Evolutionary conservation across 2,888 invertebrate genomes (phyloP), one percentile per base, ranked within the genome.

Genomic region (Phengaris arion): DNA sequence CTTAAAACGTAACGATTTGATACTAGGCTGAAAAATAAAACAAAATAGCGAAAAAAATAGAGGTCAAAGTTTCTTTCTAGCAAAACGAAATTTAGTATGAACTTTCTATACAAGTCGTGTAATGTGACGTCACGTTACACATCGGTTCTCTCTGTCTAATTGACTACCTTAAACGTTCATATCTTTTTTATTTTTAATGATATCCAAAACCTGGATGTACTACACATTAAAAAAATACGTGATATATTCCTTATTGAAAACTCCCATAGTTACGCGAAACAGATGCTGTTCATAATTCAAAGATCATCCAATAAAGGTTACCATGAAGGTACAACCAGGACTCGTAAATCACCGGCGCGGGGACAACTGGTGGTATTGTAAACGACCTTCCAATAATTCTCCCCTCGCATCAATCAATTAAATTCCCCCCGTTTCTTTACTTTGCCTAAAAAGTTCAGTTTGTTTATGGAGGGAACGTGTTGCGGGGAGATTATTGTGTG

Each of bases 391-490:
- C 81, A 80, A 81, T 81, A 81, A 80, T 76, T 78, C 79, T 77
- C 79, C 82, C 82, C 78, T 84, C 81, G 82, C 82, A 83, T 84
- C 80, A 81, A 82, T 82, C 81, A 82, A 83, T 82, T 83, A 72
- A 72, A 72, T 45, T 54, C 70, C 1, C 72, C 72, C 72, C 22
- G 22, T 72, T 72, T 72, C 72, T 72, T 72, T 72, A 72, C 72
- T 72, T 72, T 72, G 54, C 72, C 72, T 72, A 52, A 72, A 72
- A 72, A 72, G 54, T 72, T 72, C 72, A 8, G 69, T 12, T 35
- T 72, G 72, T 72, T 72, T 72, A 72, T 54, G 52, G 72, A 22
- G 48, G 12, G 51, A 22, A 72, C 72, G 72, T 54, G 72, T 54
- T 12, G 68, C 45, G 35, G 35, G 35, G 35, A 64, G 45, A 12